Percentiles rank a stretch among this genome's conserved stretches.
These are phyloP conservation scores for Rapana venosa DNA, from an alignment of 2,888 invertebrate species.

Conservation along the genomic window DNA sequence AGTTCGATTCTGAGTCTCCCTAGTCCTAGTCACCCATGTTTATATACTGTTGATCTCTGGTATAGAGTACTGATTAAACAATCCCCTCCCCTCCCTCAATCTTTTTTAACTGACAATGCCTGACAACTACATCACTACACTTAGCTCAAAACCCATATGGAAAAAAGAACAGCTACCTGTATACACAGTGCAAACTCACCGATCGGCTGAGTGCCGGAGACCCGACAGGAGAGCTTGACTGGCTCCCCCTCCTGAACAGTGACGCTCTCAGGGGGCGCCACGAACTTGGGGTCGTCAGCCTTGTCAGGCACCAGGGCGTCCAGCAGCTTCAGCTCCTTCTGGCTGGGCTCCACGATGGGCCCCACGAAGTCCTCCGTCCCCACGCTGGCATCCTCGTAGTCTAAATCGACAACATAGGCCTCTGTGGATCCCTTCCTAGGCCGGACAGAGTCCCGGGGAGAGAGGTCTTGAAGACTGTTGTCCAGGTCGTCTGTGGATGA, in stretches of 20 bases:
- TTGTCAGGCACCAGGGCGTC: slow-evolving; percentile 67
- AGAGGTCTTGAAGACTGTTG: not conserved
- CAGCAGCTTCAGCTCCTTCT: slow-evolving; percentile 56
- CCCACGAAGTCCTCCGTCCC: slow-evolving; percentile 45
- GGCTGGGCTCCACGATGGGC: slow-evolving; percentile 50
- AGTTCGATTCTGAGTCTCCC: no score
- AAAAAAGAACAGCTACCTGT: no score
- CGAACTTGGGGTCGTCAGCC: slow-evolving; percentile 72
- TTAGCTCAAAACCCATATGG: no score
- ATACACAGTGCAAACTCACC: slow-evolving; percentile 63
- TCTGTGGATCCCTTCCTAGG: not conserved
- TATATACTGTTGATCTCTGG: no score
- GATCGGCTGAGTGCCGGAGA: slow-evolving; percentile 70
- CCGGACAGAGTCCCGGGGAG: not conserved
- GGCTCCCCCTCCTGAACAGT: slow-evolving; percentile 72
- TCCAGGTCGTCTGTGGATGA: not conserved
- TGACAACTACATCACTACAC: no score
- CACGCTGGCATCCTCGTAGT: slow-evolving; percentile 43
- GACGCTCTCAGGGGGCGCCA: slow-evolving; percentile 67
- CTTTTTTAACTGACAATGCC: no score
- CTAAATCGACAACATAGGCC: slow-evolving; percentile 53
- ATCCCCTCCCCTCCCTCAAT: no score
- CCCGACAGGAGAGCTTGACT: slow-evolving; percentile 68
- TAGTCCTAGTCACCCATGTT: no score
- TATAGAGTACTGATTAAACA: no score